These are phyloP conservation scores for Marasmarcha lunaedactyla DNA, from an alignment of 2,888 invertebrate genomes.

Conservation along the genomic window DNA sequence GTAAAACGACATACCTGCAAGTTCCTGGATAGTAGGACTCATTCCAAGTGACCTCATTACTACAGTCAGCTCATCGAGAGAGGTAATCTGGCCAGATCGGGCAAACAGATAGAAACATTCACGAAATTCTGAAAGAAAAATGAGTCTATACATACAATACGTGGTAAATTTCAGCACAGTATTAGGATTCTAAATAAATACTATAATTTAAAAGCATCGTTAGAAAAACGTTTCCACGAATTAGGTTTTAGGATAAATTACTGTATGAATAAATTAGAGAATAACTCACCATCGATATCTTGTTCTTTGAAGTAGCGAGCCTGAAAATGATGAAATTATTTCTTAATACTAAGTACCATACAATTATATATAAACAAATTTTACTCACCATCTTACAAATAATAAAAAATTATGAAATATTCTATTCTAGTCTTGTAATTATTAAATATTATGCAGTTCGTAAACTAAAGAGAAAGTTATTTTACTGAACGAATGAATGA, in stretches of 20 bases:
- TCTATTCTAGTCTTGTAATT: no score
- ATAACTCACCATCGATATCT: constrained; percentile 89
- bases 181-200: no score
- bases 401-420: constrained; percentile 4
- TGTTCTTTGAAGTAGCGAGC: constrained; percentile 94
- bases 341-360: no score
- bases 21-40: constrained; percentile 92
- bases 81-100: constrained; percentile 87
- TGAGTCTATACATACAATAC: no score
- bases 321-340: no score
- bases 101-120: constrained; percentile 97
- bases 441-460: no score
- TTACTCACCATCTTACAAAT: constrained; percentile 6
- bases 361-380: neutral
- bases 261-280: no score
- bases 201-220: neutral
- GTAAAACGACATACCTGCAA: constrained; percentile 78
- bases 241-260: no score
- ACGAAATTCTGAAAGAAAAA: constrained; percentile 81
- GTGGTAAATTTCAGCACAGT: constrained; percentile 5
- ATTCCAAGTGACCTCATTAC: constrained; percentile 95
- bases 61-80: constrained; percentile 89
- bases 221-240: no score
- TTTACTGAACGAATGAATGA: no score
- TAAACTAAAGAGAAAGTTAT: no score